A percentile compares a stretch with the other conserved stretches of the same genome.
These are phyloP conservation scores for Leucoraja erinaceus DNA, from an alignment of 2,113 vertebrate genomes.

Conservation along the genomic window DNA sequence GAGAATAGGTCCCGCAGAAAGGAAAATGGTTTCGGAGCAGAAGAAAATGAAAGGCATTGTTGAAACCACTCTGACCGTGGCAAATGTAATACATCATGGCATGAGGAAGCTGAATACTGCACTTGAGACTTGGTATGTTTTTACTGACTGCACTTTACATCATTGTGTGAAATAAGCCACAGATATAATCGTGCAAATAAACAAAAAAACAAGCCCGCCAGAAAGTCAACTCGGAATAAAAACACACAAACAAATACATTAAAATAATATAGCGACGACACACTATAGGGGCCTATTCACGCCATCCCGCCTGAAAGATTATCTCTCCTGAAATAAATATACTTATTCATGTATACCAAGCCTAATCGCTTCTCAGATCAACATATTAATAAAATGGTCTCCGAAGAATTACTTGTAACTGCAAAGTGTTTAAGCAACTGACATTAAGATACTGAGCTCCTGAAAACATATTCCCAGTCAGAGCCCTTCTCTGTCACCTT, in stretches of 20 bases:
- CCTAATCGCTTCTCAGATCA: slow-evolving; percentile 59
- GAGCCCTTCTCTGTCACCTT: slow-evolving; percentile 79
- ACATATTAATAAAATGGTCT: slow-evolving; percentile 68
- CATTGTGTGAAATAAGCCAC: slow-evolving; percentile 11
- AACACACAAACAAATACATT: slow-evolving; percentile 42
- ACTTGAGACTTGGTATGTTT: slow-evolving; percentile 44
- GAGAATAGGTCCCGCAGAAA: slow-evolving; percentile 67
- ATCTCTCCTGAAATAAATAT: slow-evolving; percentile 59
- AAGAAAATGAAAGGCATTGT: slow-evolving; percentile 78
- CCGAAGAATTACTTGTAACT: slow-evolving; percentile 77
- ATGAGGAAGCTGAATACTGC: slow-evolving; percentile 72
- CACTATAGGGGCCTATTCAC: slow-evolving; percentile 52
- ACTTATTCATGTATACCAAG: slow-evolving; percentile 48
- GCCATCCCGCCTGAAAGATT: slow-evolving; percentile 62
- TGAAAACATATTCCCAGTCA: slow-evolving; percentile 70
- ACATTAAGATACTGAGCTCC: slow-evolving; percentile 66
- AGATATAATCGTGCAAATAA: slow-evolving; percentile 25
- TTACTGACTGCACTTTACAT: slow-evolving; percentile 11
- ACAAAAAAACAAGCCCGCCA: too few species aligned
- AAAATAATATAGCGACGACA: not conserved
- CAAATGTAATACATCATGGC: slow-evolving; percentile 87
- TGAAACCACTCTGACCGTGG: slow-evolving; percentile 76
- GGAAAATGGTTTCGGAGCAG: slow-evolving; percentile 81
- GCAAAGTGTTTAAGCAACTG: slow-evolving; percentile 72
- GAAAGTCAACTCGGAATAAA: slow-evolving; percentile 46